Base-by-base conservation (phyloP, 37 sponge, comb jelly and placozoan species). In the Beroe ovata region DNA sequence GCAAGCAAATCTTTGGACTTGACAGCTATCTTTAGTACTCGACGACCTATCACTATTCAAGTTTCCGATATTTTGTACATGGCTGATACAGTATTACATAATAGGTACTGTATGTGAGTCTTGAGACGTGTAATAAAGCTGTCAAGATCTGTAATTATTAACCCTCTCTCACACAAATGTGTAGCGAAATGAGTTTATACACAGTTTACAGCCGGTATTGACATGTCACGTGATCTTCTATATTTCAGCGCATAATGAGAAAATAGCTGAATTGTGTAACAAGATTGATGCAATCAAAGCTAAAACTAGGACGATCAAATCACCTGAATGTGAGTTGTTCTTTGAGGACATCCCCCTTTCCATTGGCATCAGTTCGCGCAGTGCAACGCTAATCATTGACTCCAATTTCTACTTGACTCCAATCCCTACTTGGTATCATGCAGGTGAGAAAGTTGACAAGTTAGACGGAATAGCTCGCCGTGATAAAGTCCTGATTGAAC, bases 161-260 rank as follows among this genome's bases (percentile, higher is more conserved):
- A n/a, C n/a, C n/a, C n/a, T n/a, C n/a, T n/a, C n/a, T n/a, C n/a
- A n/a, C n/a, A n/a, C n/a, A n/a, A n/a, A n/a, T n/a, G n/a, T n/a
- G n/a, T n/a, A n/a, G n/a, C n/a, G n/a, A n/a, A n/a, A n/a, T n/a
- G n/a, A n/a, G n/a, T n/a, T n/a, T n/a, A n/a, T n/a, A n/a, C n/a
- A n/a, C n/a, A n/a, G n/a, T n/a, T n/a, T n/a, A n/a, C n/a, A n/a
- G n/a, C n/a, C n/a, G n/a, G n/a, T n/a, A n/a, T n/a, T n/a, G n/a
- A n/a, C n/a, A n/a, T n/a, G n/a, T n/a, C n/a, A n/a, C n/a, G n/a
- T n/a, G n/a, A n/a, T n/a, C n/a, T n/a, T 58, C 18, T 58, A 18
- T 58, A 58, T 66, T 32, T 37, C 84, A 77, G 84, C 84, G 39
- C 84, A 77, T 23, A 77, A 77, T 36, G 84, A 77, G 54, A 77